A percentile compares a stretch with the other conserved stretches of the same genome.
Evolutionary conservation across 2,888 invertebrate genomes (phyloP).

Genomic region (Drosophila imparisetae): DNA sequence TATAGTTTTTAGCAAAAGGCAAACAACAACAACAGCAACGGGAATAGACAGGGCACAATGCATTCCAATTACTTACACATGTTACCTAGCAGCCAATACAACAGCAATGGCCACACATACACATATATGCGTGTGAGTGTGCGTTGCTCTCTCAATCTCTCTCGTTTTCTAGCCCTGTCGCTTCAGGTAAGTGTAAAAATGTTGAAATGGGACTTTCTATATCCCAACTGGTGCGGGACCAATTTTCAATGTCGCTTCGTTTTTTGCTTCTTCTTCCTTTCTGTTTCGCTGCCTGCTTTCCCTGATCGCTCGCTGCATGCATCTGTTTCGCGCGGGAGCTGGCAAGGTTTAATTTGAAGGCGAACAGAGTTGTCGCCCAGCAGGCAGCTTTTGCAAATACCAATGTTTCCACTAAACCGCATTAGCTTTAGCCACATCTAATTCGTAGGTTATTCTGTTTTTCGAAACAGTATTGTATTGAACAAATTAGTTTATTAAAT

Average conservation of each 20-base stretch:
- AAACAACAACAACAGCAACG: constrained; percentile 1
- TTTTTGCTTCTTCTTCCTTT: constrained; percentile 6
- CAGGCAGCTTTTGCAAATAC: not conserved
- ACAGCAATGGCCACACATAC: constrained; percentile 1
- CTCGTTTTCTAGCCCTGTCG: not conserved
- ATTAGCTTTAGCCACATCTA: not conserved
- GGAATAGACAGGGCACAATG: constrained; percentile 37
- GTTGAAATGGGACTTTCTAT: constrained; percentile 37
- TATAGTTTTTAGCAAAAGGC: constrained; percentile 30
- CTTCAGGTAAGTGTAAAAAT: constrained; percentile 33
- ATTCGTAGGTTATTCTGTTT: not conserved
- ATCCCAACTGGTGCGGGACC: constrained; percentile 47
- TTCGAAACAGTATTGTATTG: not conserved
- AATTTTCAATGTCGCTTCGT: constrained; percentile 31
- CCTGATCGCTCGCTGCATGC: constrained; percentile 1
- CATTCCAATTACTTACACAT: constrained; percentile 68
- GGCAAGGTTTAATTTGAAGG: constrained; percentile 23
- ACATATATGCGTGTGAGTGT: constrained; percentile 6
- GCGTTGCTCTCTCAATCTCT: constrained; percentile 11
- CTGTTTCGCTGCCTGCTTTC: constrained; percentile 20
- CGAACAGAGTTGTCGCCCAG: constrained; percentile 30
- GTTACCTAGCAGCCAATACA: constrained; percentile 50
- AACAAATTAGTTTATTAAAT: not conserved
- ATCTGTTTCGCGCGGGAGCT: constrained; percentile 39
- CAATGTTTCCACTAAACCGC: constrained; percentile 17